Conservation (phyloP, 2,888 invertebrate genomes). For the Sarcophaga rosellei region DNA sequence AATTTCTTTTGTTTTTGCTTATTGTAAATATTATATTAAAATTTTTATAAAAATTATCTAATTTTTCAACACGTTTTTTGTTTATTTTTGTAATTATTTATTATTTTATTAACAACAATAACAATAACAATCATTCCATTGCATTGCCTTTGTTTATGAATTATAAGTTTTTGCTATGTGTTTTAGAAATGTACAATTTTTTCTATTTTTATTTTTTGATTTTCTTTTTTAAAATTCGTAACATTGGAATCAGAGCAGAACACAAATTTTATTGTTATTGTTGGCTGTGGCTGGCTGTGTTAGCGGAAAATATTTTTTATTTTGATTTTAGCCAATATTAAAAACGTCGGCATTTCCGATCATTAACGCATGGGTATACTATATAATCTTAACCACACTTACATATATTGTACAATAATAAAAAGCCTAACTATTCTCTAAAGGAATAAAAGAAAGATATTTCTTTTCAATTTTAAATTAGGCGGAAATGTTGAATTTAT, state of each 20-base stretch:
- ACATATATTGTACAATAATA: no score
- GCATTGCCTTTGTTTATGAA: no score
- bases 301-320: background rate
- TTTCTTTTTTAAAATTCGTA: background rate
- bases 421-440: no score
- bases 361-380: background rate
- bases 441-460: background rate
- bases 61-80: no score
- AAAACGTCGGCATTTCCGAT: slow-evolving; percentile 55
- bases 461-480: background rate
- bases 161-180: no score
- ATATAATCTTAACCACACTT: background rate
- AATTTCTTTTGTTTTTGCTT: no score
- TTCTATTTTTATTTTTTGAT: background rate
- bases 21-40: no score
- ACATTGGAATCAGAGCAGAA: slow-evolving; percentile 52
- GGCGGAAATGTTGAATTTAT: no score
- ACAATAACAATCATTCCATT: no score
- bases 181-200: background rate
- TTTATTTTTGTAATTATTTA: no score
- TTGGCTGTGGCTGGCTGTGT: background rate
- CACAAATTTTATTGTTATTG: background rate
- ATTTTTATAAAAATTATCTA: no score
- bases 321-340: slow-evolving; percentile 3
- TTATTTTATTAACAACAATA: no score